These are phyloP conservation scores for Sturmia bella DNA, from an alignment of 2,888 invertebrate genomes.

Conservation along the genomic window DNA sequence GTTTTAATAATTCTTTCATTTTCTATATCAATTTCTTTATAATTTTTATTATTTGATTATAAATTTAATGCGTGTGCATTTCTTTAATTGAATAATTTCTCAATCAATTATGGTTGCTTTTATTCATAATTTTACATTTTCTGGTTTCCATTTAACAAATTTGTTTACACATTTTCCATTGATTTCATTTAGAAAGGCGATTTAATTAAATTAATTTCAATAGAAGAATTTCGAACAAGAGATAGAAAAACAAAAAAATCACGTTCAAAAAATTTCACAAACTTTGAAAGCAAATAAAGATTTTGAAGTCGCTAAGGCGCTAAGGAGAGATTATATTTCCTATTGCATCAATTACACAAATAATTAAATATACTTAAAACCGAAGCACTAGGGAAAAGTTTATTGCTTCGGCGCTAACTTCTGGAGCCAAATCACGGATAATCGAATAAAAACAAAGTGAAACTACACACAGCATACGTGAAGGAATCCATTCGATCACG, in stretches of 20 bases:
- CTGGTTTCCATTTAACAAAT: not conserved
- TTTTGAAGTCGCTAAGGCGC: too few relatives aligned
- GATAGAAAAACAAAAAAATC: not conserved
- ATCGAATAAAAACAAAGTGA: too few relatives aligned
- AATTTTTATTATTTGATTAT: not conserved
- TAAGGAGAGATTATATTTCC: too few relatives aligned
- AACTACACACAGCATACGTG: too few relatives aligned
- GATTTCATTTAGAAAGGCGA: not conserved
- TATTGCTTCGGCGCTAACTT: too few relatives aligned
- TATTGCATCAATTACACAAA: too few relatives aligned
- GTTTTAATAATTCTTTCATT: slow-evolving; percentile 37
- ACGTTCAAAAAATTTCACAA: not conserved
- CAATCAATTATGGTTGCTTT: slow-evolving; percentile 18
- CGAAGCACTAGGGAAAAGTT: too few relatives aligned
- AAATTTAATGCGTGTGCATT: slow-evolving; percentile 28
- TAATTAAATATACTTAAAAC: too few relatives aligned
- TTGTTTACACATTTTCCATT: not conserved
- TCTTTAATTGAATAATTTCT: slow-evolving; percentile 39
- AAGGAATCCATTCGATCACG: too few relatives aligned
- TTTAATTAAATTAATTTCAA: not conserved
- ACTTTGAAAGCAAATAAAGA: not conserved
- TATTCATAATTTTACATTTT: not conserved
- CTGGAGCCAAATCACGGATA: too few relatives aligned
- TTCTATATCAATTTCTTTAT: slow-evolving; percentile 21
- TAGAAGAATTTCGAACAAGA: not conserved